Evolutionary conservation across 1,140 invertebrate genomes (phyloP), one percentile per base, ranked within the genome.

Genomic region (Solenopsis invicta): DNA sequence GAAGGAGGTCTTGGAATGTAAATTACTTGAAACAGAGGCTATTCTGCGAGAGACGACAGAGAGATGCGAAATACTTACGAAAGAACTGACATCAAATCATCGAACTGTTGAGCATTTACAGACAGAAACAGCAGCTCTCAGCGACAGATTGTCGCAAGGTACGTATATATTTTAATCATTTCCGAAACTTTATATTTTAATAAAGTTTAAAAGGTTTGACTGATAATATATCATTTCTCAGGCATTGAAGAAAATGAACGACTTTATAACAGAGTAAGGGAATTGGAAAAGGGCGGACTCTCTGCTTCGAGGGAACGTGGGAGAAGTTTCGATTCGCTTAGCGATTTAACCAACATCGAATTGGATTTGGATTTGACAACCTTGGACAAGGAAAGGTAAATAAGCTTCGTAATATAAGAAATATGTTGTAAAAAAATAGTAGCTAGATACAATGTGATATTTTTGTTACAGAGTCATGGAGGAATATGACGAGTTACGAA

Each of bases 261-360:
- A 16, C 94, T 98, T 10, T 98, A 97, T 86, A 95, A 95, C 59
- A 96, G 96, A 87, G 94, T 98, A 37, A 95, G 97, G 84, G 97
- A 98, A 89, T 90, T 98, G 9, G 97, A 96, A 13, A 96, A 96
- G 87, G 94, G 93, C 82, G 94, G 93, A 87, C 92, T 96, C 84
- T 95, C 96, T 69, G 89, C 95, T 1, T 95, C 95, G 3, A 95
- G 94, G 89, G 96, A 96, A 91, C 93, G 94, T 16, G 96, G 97
- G 77, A 96, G 97, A 90, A 97, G 97, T 84, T 96, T 97, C 81
- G 97, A 98, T 90, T 98, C 98, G 16, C 95, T 98, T 8, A 97
- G 97, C 90, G 98, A 98, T 94, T 95, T 98, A 54, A 98, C 97
- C 2, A 98, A 98, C 87, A 96, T 98, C 62, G 97, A 97, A 92